phyloP scores from a whole-genome alignment of 2,113 vertebrate genomes.

The Rhinichthys klamathensis region DNA sequence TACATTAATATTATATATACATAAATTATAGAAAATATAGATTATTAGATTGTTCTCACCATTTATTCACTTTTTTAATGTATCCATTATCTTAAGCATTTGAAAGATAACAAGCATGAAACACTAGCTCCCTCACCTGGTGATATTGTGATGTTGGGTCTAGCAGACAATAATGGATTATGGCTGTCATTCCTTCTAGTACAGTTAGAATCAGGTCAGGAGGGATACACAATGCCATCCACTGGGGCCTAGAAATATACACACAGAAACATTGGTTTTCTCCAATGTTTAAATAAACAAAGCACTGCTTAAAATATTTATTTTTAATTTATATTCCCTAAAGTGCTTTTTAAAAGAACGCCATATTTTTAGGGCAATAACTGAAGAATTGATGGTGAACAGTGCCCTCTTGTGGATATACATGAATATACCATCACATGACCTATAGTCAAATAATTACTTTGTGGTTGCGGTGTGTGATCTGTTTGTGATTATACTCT shows the following conservation, averaged over 20 bases:
- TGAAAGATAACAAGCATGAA: neutral
- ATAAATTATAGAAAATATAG: neutral
- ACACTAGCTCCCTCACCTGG: conserved; percentile 82
- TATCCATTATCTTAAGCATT: neutral
- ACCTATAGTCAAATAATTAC: neutral
- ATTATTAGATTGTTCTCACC: neutral
- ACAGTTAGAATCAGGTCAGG: conserved; percentile 96
- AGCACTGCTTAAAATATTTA: neutral
- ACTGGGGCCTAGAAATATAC: conserved; percentile 83
- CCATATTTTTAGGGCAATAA: neutral
- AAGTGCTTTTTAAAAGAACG: neutral
- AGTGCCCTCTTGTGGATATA: conserved; percentile 62
- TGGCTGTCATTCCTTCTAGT: conserved; percentile 95
- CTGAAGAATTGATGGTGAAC: conserved; percentile 5
- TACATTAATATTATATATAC: too few species aligned
- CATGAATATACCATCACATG: neutral
- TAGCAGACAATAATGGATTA: conserved; percentile 97
- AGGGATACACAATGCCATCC: conserved; percentile 93
- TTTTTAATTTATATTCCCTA: neutral
- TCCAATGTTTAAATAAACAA: conserved; percentile 1
- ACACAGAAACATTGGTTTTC: conserved; percentile 4
- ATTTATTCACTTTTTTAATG: neutral
- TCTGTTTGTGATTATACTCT: neutral
- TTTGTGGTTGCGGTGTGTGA: neutral
- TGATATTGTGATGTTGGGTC: conserved; percentile 95